Evolutionary conservation across 1,140 invertebrate genomes (phyloP).

Genomic region (Liolophura sinensis): DNA sequence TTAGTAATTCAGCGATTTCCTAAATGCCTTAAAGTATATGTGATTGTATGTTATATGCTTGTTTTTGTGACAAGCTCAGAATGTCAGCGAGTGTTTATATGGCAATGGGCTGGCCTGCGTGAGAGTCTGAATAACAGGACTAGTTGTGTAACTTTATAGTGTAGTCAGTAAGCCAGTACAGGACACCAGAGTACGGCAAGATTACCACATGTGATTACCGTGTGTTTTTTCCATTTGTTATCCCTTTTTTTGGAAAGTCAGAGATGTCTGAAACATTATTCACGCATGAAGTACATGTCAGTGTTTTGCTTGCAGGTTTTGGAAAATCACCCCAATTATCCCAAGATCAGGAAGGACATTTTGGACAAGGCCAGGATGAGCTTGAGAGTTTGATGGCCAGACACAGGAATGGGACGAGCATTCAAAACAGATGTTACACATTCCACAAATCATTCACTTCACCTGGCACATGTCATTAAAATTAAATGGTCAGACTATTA

Average conservation of each 20-base stretch:
- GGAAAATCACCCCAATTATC: slow-evolving; percentile 82
- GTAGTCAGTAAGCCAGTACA: too few species aligned
- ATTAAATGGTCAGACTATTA: neutral
- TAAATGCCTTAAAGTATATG: neutral
- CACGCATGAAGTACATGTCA: slow-evolving; percentile 1
- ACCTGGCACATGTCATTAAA: neutral
- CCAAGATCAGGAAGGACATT: slow-evolving; percentile 90
- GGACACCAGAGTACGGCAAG: neutral
- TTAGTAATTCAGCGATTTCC: neutral
- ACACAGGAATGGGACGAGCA: neutral
- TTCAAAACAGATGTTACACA: neutral
- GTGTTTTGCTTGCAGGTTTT: slow-evolving; percentile 63
- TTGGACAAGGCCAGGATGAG: slow-evolving; percentile 90
- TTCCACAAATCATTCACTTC: neutral
- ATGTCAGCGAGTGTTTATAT: neutral
- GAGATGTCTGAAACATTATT: neutral
- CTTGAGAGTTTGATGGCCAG: slow-evolving; percentile 67
- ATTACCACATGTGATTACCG: neutral
- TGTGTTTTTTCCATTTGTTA: slow-evolving; percentile 3
- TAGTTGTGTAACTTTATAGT: too few species aligned
- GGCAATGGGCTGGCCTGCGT: neutral
- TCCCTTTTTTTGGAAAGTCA: slow-evolving; percentile 2
- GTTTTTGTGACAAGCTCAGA: too few species aligned
- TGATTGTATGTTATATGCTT: neutral
- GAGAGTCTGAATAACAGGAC: too few species aligned